These are phyloP conservation scores for Monarcha castaneiventris DNA, from an alignment of 2,113 vertebrate genomes.

Conservation along the genomic window DNA sequence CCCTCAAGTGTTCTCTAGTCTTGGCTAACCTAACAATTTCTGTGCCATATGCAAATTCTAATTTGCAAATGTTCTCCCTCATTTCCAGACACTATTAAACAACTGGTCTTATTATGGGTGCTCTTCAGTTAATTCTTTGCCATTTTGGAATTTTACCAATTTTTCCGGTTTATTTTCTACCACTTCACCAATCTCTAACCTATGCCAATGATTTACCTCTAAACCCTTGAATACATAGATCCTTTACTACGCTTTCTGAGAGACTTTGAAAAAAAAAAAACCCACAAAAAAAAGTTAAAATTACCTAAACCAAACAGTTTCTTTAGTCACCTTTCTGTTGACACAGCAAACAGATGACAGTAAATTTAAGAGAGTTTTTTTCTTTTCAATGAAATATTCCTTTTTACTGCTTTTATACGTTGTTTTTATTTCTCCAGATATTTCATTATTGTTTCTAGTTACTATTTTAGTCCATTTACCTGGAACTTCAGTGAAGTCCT, in stretches of 20 bases:
- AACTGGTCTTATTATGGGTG: neutral
- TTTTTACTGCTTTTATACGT: neutral
- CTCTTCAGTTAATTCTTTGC: neutral
- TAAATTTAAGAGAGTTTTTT: neutral
- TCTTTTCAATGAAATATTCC: neutral
- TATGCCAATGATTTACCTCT: neutral
- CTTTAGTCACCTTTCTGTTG: neutral
- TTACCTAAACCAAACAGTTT: neutral
- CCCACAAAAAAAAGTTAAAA: neutral
- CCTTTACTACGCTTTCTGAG: neutral
- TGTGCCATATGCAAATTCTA: conserved; percentile 53
- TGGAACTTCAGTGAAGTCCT: neutral
- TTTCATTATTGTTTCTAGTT: neutral
- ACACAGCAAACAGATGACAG: neutral
- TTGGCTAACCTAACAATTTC: conserved; percentile 39
- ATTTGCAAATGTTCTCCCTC: conserved; percentile 34
- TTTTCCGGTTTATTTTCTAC: neutral
- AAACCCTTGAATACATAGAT: neutral
- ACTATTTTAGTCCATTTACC: neutral
- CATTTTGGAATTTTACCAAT: neutral
- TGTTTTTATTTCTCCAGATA: neutral
- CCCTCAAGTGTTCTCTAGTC: conserved; percentile 28
- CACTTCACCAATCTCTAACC: neutral
- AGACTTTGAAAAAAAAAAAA: neutral
- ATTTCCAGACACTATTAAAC: conserved; percentile 40